These are phyloP conservation scores for Argentina silus DNA, from an alignment of 2,797 vertebrate genomes.

Conservation along the genomic window DNA sequence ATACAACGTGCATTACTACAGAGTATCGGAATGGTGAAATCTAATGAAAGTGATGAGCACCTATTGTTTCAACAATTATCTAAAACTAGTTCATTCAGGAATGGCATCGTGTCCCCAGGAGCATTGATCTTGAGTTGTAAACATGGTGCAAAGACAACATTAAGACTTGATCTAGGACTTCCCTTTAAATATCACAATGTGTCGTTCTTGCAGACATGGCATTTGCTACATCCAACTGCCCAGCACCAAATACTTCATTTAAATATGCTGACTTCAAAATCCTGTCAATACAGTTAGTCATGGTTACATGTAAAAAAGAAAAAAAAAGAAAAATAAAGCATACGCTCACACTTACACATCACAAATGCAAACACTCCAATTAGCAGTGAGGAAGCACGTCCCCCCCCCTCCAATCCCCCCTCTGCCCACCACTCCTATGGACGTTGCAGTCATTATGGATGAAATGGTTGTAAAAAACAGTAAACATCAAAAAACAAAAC, in stretches of 20 bases:
- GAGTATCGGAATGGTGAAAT: constrained; percentile 93
- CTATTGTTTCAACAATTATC: constrained; percentile 88
- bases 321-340: constrained; percentile 14
- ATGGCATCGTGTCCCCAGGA: constrained; percentile 76
- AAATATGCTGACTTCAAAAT: constrained; percentile 75
- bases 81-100: constrained; percentile 85
- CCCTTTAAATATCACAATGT: constrained; percentile 86
- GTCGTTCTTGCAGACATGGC: constrained; percentile 84
- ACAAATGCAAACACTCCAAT: constrained; percentile 75
- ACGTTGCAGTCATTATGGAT: constrained; percentile 75
- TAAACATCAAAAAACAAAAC: constrained; percentile 79
- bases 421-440: constrained; percentile 70
- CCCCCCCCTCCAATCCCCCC: constrained; percentile 58
- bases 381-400: constrained; percentile 70
- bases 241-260: constrained; percentile 83
- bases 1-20: constrained; percentile 99
- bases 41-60: constrained; percentile 95
- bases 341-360: constrained; percentile 46
- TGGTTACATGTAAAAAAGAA: constrained; percentile 57
- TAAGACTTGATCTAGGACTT: constrained; percentile 84
- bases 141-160: constrained; percentile 84
- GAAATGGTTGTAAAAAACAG: constrained; percentile 67
- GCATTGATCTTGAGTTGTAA: constrained; percentile 90
- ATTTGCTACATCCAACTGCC: constrained; percentile 82
- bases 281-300: constrained; percentile 68